phyloP scores from a whole-genome alignment of 2,888 invertebrate species.

The Hololepta plana region DNA sequence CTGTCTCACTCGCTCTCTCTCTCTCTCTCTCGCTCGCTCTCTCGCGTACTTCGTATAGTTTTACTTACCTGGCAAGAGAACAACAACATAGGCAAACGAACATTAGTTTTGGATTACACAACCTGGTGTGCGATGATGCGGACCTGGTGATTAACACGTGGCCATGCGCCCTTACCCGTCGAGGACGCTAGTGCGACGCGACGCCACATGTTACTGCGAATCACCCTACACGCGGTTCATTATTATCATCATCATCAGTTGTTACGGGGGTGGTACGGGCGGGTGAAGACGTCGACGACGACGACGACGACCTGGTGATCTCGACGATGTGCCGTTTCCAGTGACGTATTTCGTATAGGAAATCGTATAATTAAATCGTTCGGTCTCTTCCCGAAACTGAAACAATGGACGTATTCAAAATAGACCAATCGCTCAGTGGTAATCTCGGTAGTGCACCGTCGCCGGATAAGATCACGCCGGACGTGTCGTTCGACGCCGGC shows the following conservation, averaged over 20 bases:
- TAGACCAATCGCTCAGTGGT: slow-evolving; percentile 45
- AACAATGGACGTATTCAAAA: slow-evolving; percentile 54
- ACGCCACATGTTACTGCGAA: no score
- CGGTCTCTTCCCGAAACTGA: no score
- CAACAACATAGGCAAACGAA: slow-evolving; percentile 25
- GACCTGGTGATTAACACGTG: slow-evolving; percentile 19
- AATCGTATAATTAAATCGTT: no score
- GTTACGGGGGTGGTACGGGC: slow-evolving; percentile 4
- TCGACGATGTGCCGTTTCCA: no score
- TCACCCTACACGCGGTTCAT: no score
- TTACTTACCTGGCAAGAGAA: slow-evolving; percentile 24
- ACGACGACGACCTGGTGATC: slow-evolving; percentile 4
- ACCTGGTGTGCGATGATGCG: slow-evolving; percentile 21
- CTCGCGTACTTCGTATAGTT: no score
- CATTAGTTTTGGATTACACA: slow-evolving; percentile 22
- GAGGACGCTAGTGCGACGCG: no score
- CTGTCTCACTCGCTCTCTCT: no score
- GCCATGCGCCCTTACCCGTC: slow-evolving; percentile 18
- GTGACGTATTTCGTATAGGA: no score
- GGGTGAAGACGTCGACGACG: slow-evolving; percentile 2
- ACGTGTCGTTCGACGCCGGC: slow-evolving; percentile 55
- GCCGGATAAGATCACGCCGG: slow-evolving; percentile 39
- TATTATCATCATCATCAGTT: no score
- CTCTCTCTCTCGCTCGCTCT: no score
- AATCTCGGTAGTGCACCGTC: slow-evolving; percentile 40